Evolutionary conservation across 2,888 invertebrate species (phyloP).

Genomic region (Andricus quercusramuli): DNA sequence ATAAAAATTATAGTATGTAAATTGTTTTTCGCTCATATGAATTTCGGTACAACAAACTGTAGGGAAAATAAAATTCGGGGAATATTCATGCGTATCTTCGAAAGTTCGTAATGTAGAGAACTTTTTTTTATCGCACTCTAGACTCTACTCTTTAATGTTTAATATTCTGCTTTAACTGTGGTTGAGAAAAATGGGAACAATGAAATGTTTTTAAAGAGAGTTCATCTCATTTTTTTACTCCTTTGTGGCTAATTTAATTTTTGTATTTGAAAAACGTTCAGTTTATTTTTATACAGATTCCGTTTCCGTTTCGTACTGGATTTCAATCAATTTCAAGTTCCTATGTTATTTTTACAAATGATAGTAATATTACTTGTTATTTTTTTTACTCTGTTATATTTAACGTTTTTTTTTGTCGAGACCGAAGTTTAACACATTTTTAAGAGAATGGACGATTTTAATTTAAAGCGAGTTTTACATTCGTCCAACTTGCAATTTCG

Average conservation of each 20-base stretch:
- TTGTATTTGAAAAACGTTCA: not conserved
- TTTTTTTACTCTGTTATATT: conserved; percentile 24
- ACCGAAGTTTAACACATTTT: not conserved
- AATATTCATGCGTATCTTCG: too few species aligned
- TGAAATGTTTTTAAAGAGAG: not conserved
- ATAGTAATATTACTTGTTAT: conserved; percentile 8
- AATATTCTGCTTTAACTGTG: not conserved
- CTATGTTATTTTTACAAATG: not conserved
- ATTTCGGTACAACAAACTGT: too few species aligned
- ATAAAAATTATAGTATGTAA: too few species aligned
- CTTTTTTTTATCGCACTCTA: conserved; percentile 17
- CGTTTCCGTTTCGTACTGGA: not conserved
- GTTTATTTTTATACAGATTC: not conserved
- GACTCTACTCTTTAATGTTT: not conserved
- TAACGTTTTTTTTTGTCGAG: conserved; percentile 9
- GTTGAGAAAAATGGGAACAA: not conserved
- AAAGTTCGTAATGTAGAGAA: not conserved
- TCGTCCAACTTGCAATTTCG: not conserved
- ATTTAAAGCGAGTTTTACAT: not conserved
- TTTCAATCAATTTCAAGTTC: not conserved
- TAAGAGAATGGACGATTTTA: not conserved
- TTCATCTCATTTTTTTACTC: not conserved
- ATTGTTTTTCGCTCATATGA: too few species aligned
- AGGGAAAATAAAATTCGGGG: too few species aligned
- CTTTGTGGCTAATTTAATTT: not conserved